Conservation (phyloP, 92 coral and sea anemone species). For the Paramuricea clavata region DNA sequence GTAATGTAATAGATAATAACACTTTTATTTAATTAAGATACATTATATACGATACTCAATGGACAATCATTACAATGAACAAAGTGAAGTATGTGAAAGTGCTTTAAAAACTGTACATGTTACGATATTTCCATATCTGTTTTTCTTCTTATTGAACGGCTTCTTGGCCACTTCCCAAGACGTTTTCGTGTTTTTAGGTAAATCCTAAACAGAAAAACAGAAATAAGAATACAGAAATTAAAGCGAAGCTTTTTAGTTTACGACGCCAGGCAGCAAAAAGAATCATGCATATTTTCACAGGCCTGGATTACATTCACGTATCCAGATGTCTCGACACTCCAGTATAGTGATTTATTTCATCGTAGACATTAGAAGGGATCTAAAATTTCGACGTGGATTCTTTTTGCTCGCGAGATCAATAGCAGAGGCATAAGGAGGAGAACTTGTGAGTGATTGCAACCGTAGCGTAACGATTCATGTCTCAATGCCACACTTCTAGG, state of each 20-base stretch:
- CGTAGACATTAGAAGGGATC: no score
- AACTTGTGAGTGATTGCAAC: not conserved
- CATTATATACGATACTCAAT: not conserved
- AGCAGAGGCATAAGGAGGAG: not conserved
- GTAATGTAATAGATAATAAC: not conserved
- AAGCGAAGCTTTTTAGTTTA: no score
- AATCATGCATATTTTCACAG: no score
- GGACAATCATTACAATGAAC: not conserved
- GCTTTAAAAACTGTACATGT: not conserved
- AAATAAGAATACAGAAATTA: not conserved
- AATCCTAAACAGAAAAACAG: not conserved
- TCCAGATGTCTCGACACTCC: no score
- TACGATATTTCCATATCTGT: conserved; percentile 33
- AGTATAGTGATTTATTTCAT: no score
- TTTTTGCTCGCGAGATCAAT: no score
- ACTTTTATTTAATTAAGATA: no score
- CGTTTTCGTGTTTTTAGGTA: not conserved
- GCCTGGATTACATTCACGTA: no score
- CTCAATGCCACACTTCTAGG: no score
- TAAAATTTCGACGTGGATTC: no score
- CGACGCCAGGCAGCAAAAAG: no score
- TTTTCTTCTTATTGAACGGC: conserved; percentile 13
- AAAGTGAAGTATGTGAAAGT: not conserved
- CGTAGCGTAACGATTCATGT: not conserved
- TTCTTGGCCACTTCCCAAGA: conserved; percentile 21